Evolutionary conservation across 2,113 vertebrate species (phyloP).

Genomic region (Zosterops lateralis): DNA sequence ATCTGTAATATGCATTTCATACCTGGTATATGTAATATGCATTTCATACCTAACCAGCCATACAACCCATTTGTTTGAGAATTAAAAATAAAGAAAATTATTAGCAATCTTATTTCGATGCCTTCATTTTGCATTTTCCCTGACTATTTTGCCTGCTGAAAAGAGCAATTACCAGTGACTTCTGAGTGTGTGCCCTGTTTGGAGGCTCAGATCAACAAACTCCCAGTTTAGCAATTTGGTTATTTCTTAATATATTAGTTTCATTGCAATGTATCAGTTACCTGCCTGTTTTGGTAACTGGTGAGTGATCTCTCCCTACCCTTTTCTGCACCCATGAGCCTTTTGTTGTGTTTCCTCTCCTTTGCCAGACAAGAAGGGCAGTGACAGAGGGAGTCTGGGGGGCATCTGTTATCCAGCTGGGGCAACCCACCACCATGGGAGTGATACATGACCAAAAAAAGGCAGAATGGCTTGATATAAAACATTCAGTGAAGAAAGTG

Average conservation of each 20-base stretch:
- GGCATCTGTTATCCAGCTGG: neutral
- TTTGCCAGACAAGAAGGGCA: neutral
- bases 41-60: neutral
- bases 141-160: neutral
- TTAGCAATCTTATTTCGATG: neutral
- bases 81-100: neutral
- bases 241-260: neutral
- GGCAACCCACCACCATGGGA: neutral
- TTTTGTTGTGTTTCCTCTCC: neutral
- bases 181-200: neutral
- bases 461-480: neutral
- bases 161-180: neutral
- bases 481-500: neutral
- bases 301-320: neutral
- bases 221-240: neutral
- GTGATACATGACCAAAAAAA: neutral
- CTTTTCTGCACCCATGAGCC: neutral
- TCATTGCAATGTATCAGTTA: neutral
- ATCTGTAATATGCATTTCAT: rapidly evolving
- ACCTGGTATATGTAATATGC: rapidly evolving
- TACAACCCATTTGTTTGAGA: neutral
- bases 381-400: neutral
- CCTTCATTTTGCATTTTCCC: neutral
- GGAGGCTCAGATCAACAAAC: neutral
- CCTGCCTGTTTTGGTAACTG: no score